Percentiles rank a stretch among this genome's conserved stretches.
phyloP scores from a whole-genome alignment of 2,113 vertebrate species.

The Apteryx mantelli region DNA sequence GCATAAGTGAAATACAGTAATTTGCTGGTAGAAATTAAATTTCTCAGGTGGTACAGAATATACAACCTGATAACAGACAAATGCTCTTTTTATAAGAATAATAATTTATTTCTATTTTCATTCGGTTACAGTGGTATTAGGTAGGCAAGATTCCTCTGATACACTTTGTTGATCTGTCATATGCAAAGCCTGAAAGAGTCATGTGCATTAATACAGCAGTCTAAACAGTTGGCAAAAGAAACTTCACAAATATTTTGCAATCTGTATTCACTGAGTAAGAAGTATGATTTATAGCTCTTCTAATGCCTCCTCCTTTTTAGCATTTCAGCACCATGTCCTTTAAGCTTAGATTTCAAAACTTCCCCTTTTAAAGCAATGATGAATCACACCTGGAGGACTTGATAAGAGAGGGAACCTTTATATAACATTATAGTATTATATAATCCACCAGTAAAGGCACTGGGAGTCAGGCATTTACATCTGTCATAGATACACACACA shows the following conservation, averaged over 20 bases:
- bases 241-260: not conserved
- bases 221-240: not conserved
- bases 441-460: not conserved
- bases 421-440: not conserved
- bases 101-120: not conserved
- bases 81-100: not conserved
- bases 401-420: not conserved
- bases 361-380: not conserved
- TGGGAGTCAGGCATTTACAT: not conserved
- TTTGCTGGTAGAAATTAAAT: not conserved
- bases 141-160: not conserved
- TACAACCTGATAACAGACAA: not conserved
- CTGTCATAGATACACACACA: not conserved
- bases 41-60: not conserved
- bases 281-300: not conserved
- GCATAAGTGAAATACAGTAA: not conserved
- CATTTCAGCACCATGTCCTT: not conserved
- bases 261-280: not conserved
- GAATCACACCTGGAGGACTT: not conserved
- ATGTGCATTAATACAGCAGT: not conserved
- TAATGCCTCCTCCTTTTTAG: not conserved
- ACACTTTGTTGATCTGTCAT: not conserved
- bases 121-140: not conserved
- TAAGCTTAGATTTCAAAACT: not conserved
- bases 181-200: not conserved